Percentiles rank a stretch among this genome's conserved stretches.
Conservation (phyloP, 2,113 vertebrate species). For the Struthio camelus region DNA sequence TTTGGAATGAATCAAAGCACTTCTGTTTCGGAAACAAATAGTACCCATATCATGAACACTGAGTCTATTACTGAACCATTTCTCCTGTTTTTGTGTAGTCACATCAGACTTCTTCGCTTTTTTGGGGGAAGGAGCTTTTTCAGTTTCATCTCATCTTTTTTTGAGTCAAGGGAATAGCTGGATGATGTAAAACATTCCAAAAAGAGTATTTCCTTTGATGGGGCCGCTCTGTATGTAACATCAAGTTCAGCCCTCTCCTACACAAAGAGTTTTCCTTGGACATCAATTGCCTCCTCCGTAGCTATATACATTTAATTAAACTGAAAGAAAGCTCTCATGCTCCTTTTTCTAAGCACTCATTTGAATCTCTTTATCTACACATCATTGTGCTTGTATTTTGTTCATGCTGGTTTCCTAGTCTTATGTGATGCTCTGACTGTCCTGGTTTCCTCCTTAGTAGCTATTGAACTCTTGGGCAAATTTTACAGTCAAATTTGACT, state of each 20-base stretch:
- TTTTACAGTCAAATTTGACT: background rate
- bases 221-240: background rate
- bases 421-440: background rate
- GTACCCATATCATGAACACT: rapidly evolving
- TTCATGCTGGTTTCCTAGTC: background rate
- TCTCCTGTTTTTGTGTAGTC: background rate
- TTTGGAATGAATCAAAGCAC: background rate
- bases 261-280: background rate
- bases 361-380: background rate
- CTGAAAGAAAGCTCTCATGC: background rate
- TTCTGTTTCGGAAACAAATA: background rate
- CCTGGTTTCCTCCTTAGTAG: background rate
- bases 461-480: background rate
- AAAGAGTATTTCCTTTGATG: background rate
- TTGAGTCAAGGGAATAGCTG: background rate
- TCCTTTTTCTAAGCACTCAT: background rate
- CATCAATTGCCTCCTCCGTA: background rate
- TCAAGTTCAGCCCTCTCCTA: background rate
- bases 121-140: background rate
- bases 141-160: background rate
- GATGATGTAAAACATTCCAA: background rate
- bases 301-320: background rate
- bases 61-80: background rate
- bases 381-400: background rate
- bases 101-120: rapidly evolving